Conservation (phyloP, 2,888 invertebrate genomes). For the Psylliodes chrysocephalus region DNA sequence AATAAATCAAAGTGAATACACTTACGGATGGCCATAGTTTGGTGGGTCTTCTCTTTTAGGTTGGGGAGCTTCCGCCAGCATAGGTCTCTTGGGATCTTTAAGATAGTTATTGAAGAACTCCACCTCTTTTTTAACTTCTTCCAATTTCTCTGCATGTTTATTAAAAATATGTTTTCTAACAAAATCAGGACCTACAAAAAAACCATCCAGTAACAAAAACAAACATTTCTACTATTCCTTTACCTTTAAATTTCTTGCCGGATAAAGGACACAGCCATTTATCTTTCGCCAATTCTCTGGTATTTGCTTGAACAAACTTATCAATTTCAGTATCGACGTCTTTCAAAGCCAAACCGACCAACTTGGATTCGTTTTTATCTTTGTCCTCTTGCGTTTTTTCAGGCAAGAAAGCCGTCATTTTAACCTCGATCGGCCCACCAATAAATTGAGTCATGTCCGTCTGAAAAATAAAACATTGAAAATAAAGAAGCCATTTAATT, state of each 20-base stretch:
- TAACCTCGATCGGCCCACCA: slow-evolving; percentile 88
- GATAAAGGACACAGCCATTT: slow-evolving; percentile 99
- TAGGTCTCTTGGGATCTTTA: slow-evolving; percentile 93
- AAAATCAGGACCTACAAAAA: slow-evolving; percentile 94
- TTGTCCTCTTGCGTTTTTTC: slow-evolving; percentile 79
- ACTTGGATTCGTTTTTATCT: slow-evolving; percentile 67
- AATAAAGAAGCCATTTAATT: neutral
- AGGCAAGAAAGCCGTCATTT: slow-evolving; percentile 89
- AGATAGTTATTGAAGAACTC: slow-evolving; percentile 98
- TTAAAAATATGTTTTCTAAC: slow-evolving; percentile 98
- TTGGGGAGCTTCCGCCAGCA: slow-evolving; percentile 84
- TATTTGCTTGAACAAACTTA: slow-evolving; percentile 95
- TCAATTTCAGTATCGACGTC: slow-evolving; percentile 82
- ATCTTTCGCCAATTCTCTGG: slow-evolving; percentile 96
- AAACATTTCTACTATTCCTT: too few species aligned
- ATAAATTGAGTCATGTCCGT: slow-evolving; percentile 76
- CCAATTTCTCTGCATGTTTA: slow-evolving; percentile 96
- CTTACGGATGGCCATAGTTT: slow-evolving; percentile 61
- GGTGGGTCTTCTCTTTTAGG: slow-evolving; percentile 65
- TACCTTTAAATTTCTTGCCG: slow-evolving; percentile 95
- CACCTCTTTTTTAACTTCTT: slow-evolving; percentile 96
- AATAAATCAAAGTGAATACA: slow-evolving; percentile 13
- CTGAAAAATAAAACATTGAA: slow-evolving; percentile 60
- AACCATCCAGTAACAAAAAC: neutral
- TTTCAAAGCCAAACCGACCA: slow-evolving; percentile 60